phyloP scores from a whole-genome alignment of 2,888 invertebrate species.

The Aromia moschata region DNA sequence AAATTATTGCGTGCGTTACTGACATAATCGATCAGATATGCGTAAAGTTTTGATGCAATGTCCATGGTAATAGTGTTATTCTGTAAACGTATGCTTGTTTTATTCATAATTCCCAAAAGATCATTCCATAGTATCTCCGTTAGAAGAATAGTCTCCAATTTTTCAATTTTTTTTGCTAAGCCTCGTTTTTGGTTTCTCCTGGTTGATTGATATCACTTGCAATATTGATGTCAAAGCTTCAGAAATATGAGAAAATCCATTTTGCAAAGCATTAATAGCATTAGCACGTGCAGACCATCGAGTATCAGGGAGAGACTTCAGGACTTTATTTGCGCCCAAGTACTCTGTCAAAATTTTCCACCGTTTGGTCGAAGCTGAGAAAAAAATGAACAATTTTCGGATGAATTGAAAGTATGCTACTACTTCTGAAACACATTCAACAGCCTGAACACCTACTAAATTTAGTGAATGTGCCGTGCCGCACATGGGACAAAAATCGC shows the following conservation, averaged over 20 bases:
- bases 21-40: too few species aligned
- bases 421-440: slow-evolving; percentile 42
- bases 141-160: not conserved
- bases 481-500: slow-evolving; percentile 48
- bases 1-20: too few species aligned
- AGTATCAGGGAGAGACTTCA: slow-evolving; percentile 2
- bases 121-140: not conserved
- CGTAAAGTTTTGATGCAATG: slow-evolving; percentile 24
- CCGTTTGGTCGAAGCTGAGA: slow-evolving; percentile 23
- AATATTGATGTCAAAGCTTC: slow-evolving; percentile 1
- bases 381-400: slow-evolving; percentile 46
- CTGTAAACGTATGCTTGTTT: slow-evolving; percentile 17
- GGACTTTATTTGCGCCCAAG: slow-evolving; percentile 7
- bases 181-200: slow-evolving; percentile 14
- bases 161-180: slow-evolving; percentile 20
- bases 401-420: slow-evolving; percentile 44
- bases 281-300: slow-evolving; percentile 9
- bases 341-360: slow-evolving; percentile 11
- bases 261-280: not conserved
- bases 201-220: slow-evolving; percentile 12
- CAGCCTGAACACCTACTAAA: slow-evolving; percentile 39
- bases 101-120: slow-evolving; percentile 2
- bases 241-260: not conserved
- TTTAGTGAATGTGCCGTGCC: slow-evolving; percentile 48
- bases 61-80: slow-evolving; percentile 24